Percentiles rank a stretch among this genome's conserved stretches.
Evolutionary conservation across 1,140 invertebrate genomes (phyloP).

Genomic region (Lasioglossum albipes): DNA sequence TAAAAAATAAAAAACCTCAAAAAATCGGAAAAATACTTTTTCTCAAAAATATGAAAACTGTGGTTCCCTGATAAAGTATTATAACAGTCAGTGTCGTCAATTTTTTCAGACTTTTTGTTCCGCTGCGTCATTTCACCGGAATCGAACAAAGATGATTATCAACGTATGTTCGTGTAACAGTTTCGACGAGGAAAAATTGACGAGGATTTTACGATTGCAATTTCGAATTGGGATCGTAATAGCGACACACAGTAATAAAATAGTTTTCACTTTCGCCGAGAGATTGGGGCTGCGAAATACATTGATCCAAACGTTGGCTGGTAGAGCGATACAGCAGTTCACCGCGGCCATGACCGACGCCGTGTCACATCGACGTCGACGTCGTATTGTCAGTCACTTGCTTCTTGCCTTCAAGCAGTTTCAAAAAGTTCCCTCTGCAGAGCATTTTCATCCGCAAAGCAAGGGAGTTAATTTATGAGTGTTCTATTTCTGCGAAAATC

Average conservation of each 20-base stretch:
- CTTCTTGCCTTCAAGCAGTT: neutral
- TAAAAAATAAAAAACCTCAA: no score
- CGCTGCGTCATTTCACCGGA: no score
- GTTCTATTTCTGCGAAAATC: neutral
- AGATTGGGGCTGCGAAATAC: constrained; percentile 17
- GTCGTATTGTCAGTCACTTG: constrained; percentile 12
- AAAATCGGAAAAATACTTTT: no score
- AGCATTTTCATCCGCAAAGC: neutral
- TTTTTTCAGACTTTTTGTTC: no score
- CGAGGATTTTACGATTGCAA: no score
- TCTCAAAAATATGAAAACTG: no score
- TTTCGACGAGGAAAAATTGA: no score
- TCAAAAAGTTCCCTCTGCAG: neutral
- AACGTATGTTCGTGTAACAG: no score
- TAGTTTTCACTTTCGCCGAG: constrained; percentile 5
- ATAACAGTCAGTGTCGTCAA: no score
- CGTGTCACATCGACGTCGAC: constrained; percentile 11
- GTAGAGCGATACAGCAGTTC: neutral
- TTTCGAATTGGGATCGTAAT: no score
- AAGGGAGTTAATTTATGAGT: neutral
- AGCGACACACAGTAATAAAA: neutral
- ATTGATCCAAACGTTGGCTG: constrained; percentile 7
- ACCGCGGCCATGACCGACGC: constrained; percentile 11
- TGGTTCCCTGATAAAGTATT: no score
- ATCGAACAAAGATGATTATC: no score